These are phyloP conservation scores for Drosophila infuscata DNA, from an alignment of 2,888 invertebrate species.

Conservation along the genomic window DNA sequence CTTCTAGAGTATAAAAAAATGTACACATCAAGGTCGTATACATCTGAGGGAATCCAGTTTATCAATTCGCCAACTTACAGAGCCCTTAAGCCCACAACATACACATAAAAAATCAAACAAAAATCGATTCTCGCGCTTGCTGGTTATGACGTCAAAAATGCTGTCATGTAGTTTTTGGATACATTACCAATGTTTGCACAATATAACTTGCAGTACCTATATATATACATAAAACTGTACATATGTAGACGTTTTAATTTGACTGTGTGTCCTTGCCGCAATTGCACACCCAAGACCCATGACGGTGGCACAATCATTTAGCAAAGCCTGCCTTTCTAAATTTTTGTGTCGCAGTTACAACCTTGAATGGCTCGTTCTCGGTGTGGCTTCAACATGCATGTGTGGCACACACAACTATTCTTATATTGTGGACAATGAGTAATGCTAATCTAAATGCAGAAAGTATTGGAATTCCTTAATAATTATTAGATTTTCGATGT, in stretches of 20 bases:
- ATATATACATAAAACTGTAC: neutral
- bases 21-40: conserved; percentile 51
- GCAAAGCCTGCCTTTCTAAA: conserved; percentile 68
- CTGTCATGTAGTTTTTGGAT: neutral
- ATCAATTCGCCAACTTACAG: conserved; percentile 29
- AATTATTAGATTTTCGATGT: neutral
- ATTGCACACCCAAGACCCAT: conserved; percentile 51
- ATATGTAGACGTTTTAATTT: conserved; percentile 9
- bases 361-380: conserved; percentile 54
- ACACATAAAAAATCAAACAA: neutral
- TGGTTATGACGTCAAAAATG: neutral
- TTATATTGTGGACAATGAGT: neutral
- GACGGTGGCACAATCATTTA: conserved; percentile 46
- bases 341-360: conserved; percentile 31
- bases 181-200: neutral
- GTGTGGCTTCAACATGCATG: conserved; percentile 18
- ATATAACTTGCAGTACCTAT: neutral
- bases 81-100: conserved; percentile 20
- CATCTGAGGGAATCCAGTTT: conserved; percentile 68
- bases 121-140: neutral
- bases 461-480: neutral
- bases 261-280: conserved; percentile 48
- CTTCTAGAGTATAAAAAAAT: conserved; percentile 2
- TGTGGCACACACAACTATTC: conserved; percentile 2
- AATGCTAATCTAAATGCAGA: neutral